These are phyloP conservation scores for Epiblema foenella DNA, from an alignment of 2,888 invertebrate species.

Conservation along the genomic window DNA sequence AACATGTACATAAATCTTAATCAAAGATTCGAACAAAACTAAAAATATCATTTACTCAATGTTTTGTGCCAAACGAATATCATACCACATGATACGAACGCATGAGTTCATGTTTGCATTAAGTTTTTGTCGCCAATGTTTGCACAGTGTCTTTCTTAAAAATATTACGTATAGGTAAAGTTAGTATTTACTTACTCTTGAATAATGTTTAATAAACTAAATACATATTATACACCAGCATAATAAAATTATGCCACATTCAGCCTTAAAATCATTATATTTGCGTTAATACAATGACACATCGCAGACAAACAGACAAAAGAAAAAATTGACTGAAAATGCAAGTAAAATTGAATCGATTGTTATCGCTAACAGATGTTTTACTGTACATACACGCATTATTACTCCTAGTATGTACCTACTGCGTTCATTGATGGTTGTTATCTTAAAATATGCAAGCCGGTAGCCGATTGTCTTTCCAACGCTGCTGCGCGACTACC, in stretches of 20 bases:
- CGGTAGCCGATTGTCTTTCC: slow-evolving; percentile 1
- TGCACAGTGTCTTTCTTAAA: slow-evolving; percentile 19
- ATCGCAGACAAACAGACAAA: background rate
- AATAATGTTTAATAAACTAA: background rate
- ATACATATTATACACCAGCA: background rate
- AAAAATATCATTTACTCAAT: slow-evolving; percentile 11
- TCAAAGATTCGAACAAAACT: background rate
- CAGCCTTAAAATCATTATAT: background rate
- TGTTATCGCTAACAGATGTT: slow-evolving; percentile 2
- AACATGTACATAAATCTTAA: too few relatives aligned
- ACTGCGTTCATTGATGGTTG: slow-evolving; percentile 20
- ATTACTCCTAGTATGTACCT: background rate
- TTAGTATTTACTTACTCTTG: background rate
- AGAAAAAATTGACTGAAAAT: background rate
- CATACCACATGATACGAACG: slow-evolving; percentile 4
- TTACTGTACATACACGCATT: slow-evolving; percentile 8
- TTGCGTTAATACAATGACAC: too few relatives aligned
- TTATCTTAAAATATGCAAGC: slow-evolving; percentile 23
- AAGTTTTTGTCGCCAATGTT: slow-evolving; percentile 15
- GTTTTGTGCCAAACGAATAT: background rate
- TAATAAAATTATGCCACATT: background rate
- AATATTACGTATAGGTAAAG: slow-evolving; percentile 7
- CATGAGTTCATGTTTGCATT: slow-evolving; percentile 12
- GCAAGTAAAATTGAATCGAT: background rate
- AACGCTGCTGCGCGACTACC: background rate